Conservation (phyloP, 2,797 vertebrate genomes). For the Eulemur mongoz region DNA sequence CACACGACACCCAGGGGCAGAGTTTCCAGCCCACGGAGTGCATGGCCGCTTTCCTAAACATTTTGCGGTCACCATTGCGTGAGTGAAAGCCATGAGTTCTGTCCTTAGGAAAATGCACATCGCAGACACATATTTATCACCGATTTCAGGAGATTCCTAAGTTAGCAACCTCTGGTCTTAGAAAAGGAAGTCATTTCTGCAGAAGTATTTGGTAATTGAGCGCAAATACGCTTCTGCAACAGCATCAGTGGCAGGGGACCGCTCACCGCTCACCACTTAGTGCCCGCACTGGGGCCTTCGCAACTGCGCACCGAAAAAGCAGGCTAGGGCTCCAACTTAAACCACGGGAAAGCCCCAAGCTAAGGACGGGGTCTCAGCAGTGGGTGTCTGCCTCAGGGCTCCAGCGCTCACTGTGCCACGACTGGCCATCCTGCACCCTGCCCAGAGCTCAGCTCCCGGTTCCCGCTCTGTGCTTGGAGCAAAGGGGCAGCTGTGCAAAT, state of each 20-base stretch:
- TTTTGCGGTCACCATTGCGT: not conserved
- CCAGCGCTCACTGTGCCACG: accelerated
- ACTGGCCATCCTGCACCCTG: no score
- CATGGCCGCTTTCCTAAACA: not conserved
- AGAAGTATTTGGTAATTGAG: not conserved
- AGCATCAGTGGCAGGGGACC: not conserved
- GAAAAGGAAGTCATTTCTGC: not conserved
- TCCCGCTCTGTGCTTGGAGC: not conserved
- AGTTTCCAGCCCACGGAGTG: not conserved
- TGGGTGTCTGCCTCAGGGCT: not conserved
- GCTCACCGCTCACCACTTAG: not conserved
- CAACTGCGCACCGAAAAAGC: not conserved
- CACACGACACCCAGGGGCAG: not conserved
- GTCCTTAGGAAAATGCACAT: not conserved
- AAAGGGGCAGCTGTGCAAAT: constrained; percentile 64
- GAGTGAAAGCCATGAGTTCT: not conserved
- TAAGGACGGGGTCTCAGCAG: not conserved
- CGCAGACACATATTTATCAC: not conserved
- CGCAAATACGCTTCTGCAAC: not conserved
- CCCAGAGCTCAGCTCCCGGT: accelerated
- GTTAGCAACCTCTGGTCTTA: not conserved
- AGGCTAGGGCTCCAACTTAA: not conserved
- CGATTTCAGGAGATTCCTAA: not conserved
- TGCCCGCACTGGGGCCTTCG: not conserved
- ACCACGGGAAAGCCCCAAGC: not conserved